Conservation (phyloP, 1,140 invertebrate species). For the Ruditapes philippinarum region DNA sequence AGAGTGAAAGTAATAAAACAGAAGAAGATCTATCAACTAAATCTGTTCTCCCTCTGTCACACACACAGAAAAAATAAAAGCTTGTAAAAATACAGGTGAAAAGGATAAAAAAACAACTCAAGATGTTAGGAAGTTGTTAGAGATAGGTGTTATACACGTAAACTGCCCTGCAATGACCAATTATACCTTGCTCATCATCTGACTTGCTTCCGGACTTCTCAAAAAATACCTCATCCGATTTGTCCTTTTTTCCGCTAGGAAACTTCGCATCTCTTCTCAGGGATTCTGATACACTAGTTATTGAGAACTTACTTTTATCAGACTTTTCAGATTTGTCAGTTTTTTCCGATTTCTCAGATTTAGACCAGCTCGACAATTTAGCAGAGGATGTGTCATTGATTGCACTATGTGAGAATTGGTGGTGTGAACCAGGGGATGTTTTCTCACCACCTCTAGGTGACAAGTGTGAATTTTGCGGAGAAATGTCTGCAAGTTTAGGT, state of each 20-base stretch:
- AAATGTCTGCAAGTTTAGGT: constrained; percentile 7
- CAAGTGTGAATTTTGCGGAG: neutral
- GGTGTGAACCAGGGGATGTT: neutral
- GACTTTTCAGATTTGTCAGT: neutral
- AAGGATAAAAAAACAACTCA: too few relatives aligned
- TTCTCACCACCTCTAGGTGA: constrained; percentile 21
- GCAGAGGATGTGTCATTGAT: neutral
- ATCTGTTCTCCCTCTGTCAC: too few relatives aligned
- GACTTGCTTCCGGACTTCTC: neutral
- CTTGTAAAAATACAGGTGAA: too few relatives aligned
- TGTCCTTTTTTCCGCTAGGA: constrained; percentile 43
- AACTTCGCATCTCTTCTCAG: constrained; percentile 59
- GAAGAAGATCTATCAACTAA: too few relatives aligned
- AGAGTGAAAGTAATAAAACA: too few relatives aligned
- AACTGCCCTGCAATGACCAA: neutral
- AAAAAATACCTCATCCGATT: constrained; percentile 19
- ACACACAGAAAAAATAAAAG: too few relatives aligned
- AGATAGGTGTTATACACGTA: neutral
- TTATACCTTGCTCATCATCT: constrained; percentile 49
- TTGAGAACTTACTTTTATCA: constrained; percentile 40
- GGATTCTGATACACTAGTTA: constrained; percentile 40
- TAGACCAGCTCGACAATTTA: neutral
- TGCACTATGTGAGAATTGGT: constrained; percentile 36
- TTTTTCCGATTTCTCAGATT: too few relatives aligned
- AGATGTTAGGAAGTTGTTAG: neutral